Evolutionary conservation across 1,140 invertebrate genomes (phyloP), one percentile per base, ranked within the genome.

Genomic region (Drosophila kohkoa): DNA sequence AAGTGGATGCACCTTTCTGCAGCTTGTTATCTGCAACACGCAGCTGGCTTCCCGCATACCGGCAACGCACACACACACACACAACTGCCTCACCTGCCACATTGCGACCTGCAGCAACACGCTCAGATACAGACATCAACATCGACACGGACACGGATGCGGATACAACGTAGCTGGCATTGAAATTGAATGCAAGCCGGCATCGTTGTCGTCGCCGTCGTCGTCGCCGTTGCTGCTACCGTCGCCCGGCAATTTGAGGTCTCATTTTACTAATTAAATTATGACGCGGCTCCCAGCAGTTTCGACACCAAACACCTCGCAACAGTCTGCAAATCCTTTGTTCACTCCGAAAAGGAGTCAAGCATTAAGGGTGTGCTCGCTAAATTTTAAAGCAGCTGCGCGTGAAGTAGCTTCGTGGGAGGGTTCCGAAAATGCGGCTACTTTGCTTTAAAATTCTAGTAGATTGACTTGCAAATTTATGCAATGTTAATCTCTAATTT

Each of bases 211-310:
- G 32, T 49, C 59, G 32, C 35, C 59, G 11, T 49, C 59, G 32
- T 20, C 59, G 11, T 25, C 43, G 38, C 15, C 64, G 8, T 8
- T 10, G 35, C 3, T 10, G n/a, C 7, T 49, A 6, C 15, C 63
- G 25, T 60, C 58, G 65, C 66, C 32, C 57, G 60, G 38, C 59
- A 72, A 72, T 89, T 89, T 89, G 85, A 89, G 85, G 85, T 83
- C 85, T 89, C 85, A 89, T 89, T 89, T 89, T 89, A 82, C 77
- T 89, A 89, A 89, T 89, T 89, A 89, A 89, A 89, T 89, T 89
- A 89, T 89, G 81, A 75, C 77, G 72, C 77, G 82, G 74, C 75
- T 74, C 60, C 41, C 73, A 62, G 58, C 73, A 71, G 73, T 48
- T 65, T 65, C 73, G 73, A 75, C 73, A 75, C 67, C 72, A 11